Evolutionary conservation across 2,113 vertebrate species (phyloP), one percentile per base, ranked within the genome.

Genomic region (Crotalus tigris): DNA sequence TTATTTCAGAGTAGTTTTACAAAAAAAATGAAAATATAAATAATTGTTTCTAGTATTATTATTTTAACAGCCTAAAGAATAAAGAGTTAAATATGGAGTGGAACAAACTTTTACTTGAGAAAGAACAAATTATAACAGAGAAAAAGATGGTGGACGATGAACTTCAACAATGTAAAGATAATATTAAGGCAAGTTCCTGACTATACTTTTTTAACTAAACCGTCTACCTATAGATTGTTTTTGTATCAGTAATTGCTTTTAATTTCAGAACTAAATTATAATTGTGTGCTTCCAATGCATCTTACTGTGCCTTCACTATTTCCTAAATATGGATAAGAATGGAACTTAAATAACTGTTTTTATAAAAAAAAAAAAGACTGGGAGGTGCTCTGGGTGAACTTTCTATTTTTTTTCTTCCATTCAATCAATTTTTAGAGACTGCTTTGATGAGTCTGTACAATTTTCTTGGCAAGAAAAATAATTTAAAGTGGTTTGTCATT

Each of bases 81-180:
- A 94, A 97, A 94, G 96, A 98, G 46, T 95, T 99, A 24, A 95
- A 96, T 91, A 94, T 59, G 64, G 94, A 46, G 92, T 97, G 96
- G 92, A 97, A 97, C 91, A 96, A 98, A 89, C 94, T 99, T 85
- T 97, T 98, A 90, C 93, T 96, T 92, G 97, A 99, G 93, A 99
- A 98, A 91, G 97, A 98, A 81, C 93, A 96, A 92, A 93, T 98
- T 94, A 75, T 95, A 90, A 95, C 97, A 94, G 97, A 98, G 95
- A 96, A 95, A 95, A 97, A 97, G 91, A 87, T 23, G 91, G 94
- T 93, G 92, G 92, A 93, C 61, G 92, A 94, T 96, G 95, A 98
- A 95, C 88, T 97, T 51, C 97, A 98, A 95, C 96, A 96, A 54
- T 95, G 98, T 58, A 96, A 98, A 96, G 97, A 97, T 95, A 95